Conservation (phyloP, 2,888 invertebrate genomes). For the Rhimphoctona megacephalus region DNA sequence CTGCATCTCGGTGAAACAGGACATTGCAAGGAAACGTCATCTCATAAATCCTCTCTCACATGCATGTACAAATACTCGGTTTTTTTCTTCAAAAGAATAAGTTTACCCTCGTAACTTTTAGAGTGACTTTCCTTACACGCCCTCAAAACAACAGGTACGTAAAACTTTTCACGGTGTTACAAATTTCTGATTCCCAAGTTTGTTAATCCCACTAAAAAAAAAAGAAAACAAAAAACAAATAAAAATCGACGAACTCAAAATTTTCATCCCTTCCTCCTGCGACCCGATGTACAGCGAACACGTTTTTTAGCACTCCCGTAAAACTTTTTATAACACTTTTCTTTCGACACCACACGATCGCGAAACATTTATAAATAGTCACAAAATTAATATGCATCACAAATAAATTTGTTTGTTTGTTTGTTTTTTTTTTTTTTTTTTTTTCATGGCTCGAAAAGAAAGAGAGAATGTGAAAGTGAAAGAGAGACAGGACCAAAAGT, state of each 20-base stretch:
- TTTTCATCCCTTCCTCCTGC: background rate
- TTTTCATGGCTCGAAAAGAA: background rate
- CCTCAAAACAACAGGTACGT: background rate
- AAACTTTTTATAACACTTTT: conserved; percentile 19
- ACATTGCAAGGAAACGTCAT: background rate
- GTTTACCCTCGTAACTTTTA: background rate
- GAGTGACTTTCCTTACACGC: background rate
- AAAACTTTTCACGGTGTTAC: background rate
- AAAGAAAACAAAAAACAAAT: background rate
- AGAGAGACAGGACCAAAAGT: background rate
- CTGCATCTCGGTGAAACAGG: background rate
- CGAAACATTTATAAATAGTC: background rate
- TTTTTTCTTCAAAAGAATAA: background rate
- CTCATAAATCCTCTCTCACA: background rate
- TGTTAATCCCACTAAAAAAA: background rate
- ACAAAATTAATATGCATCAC: background rate
- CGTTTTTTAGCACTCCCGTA: conserved; percentile 14
- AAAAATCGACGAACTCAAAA: background rate
- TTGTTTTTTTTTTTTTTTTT: no score
- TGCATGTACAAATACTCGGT: background rate
- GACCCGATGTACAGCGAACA: background rate
- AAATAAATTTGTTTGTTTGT: background rate
- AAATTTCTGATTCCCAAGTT: background rate
- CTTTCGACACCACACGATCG: background rate
- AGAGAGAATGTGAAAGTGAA: background rate